These are phyloP conservation scores for Habrosyne pyritoides DNA, from an alignment of 2,888 invertebrate genomes.

Conservation along the genomic window DNA sequence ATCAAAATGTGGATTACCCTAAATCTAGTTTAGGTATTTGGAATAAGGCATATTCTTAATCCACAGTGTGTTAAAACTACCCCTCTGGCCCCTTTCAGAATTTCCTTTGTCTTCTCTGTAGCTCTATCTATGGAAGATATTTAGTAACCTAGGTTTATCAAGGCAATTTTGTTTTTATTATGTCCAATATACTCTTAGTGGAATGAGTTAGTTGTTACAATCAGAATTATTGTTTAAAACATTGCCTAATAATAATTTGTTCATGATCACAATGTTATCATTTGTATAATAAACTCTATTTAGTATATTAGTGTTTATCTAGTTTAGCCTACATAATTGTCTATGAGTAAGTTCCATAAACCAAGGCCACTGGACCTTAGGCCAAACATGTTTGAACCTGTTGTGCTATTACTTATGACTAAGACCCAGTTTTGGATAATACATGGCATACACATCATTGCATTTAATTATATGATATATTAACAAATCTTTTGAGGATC, in stretches of 20 bases:
- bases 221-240: neutral
- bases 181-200: neutral
- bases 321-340: conserved; percentile 20
- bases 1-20: too few relatives aligned
- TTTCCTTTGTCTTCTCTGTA: neutral
- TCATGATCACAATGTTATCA: neutral
- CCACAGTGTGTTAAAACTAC: too few relatives aligned
- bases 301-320: conserved; percentile 22
- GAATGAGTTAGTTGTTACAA: neutral
- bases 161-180: neutral
- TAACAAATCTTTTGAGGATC: too few relatives aligned
- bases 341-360: conserved; percentile 20
- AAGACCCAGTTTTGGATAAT: neutral
- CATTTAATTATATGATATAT: neutral
- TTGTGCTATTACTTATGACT: conserved; percentile 13
- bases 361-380: conserved; percentile 32
- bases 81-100: too few relatives aligned
- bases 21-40: too few relatives aligned
- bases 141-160: neutral
- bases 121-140: neutral
- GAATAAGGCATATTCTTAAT: too few relatives aligned
- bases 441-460: neutral
- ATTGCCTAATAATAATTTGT: neutral
- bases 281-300: conserved; percentile 14
- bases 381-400: conserved; percentile 45